phyloP scores from a whole-genome alignment of 1,140 invertebrate genomes.

The Cotesia typhae region DNA sequence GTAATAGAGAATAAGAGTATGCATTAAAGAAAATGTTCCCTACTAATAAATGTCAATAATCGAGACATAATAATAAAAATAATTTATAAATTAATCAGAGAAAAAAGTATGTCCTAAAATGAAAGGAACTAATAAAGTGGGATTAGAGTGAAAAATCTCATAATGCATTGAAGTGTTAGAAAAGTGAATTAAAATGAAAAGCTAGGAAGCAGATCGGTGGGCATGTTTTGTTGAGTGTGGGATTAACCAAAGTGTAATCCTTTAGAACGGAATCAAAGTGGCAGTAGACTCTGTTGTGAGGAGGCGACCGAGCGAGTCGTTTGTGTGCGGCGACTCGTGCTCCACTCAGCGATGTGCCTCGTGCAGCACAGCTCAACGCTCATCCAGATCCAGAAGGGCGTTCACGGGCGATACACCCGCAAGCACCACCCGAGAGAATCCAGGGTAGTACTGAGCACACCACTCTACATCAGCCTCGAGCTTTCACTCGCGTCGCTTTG shows the following conservation, averaged over 20 bases:
- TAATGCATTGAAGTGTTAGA: neutral
- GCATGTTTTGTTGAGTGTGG: neutral
- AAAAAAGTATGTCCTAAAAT: neutral
- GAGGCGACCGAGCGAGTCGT: conserved; percentile 20
- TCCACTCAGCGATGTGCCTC: neutral
- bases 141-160: too few species aligned
- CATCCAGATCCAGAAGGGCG: neutral
- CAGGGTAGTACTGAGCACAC: neutral
- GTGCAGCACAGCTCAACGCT: conserved; percentile 20
- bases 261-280: conserved; percentile 16
- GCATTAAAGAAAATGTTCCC: too few species aligned
- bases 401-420: neutral
- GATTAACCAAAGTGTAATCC: conserved; percentile 15
- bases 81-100: neutral
- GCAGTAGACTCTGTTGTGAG: conserved; percentile 20
- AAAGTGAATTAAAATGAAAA: conserved; percentile 6
- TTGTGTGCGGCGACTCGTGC: conserved; percentile 24
- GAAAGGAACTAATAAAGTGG: too few species aligned
- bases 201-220: conserved; percentile 2
- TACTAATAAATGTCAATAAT: too few species aligned
- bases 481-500: too few species aligned
- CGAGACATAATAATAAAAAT: neutral
- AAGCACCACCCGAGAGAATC: neutral
- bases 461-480: neutral
- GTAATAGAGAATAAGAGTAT: too few species aligned